Conservation (phyloP, 2,888 invertebrate species). For the Lasioglossum morio region DNA sequence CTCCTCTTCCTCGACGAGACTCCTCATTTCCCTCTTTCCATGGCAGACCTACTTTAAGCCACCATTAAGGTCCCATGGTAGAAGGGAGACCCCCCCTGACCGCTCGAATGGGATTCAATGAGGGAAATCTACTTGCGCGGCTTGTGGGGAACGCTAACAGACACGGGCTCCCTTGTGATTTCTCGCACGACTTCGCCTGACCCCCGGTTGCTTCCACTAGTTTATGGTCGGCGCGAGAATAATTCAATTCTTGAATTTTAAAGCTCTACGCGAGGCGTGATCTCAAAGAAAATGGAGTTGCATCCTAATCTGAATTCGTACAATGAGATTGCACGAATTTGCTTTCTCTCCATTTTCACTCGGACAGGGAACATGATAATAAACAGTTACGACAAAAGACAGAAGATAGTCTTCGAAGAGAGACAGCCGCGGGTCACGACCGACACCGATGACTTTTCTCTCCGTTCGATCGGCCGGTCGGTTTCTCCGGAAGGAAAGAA, state of each 20-base stretch:
- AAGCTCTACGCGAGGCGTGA: not conserved
- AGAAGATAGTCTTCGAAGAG: not conserved
- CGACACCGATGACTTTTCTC: constrained; percentile 12
- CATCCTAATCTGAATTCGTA: not conserved
- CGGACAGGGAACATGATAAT: not conserved
- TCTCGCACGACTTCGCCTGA: constrained; percentile 65
- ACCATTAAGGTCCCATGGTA: constrained; percentile 74
- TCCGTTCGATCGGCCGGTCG: constrained; percentile 12
- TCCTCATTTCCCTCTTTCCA: constrained; percentile 25
- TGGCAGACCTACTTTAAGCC: constrained; percentile 78
- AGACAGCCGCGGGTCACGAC: not conserved
- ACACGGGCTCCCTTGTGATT: constrained; percentile 62
- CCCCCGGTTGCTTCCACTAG: constrained; percentile 14
- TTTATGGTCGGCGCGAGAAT: not conserved
- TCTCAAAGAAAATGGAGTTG: no score
- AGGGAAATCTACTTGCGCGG: constrained; percentile 60
- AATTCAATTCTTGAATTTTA: not conserved
- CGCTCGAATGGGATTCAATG: constrained; percentile 50
- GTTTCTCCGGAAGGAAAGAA: constrained; percentile 19
- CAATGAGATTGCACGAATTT: not conserved
- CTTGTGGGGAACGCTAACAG: constrained; percentile 31
- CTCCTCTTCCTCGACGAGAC: constrained; percentile 27
- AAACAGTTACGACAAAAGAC: not conserved
- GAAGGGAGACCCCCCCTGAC: constrained; percentile 46
- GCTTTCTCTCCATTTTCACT: not conserved